Evolutionary conservation across 2,888 invertebrate genomes (phyloP).

Genomic region (Pterostichus niger): DNA sequence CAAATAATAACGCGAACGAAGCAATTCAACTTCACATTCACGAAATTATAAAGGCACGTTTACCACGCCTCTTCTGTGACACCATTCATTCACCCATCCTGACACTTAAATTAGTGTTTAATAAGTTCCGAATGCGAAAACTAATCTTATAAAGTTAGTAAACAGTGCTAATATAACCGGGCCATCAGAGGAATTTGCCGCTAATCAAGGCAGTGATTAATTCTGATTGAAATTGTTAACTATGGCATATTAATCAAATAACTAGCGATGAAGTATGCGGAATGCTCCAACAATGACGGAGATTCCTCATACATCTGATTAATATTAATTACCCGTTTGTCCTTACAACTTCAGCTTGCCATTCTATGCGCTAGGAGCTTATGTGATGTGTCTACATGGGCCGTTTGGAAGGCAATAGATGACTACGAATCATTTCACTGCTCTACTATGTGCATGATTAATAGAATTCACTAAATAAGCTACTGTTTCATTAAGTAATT

Average conservation of each 20-base stretch:
- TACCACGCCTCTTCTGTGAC: not conserved
- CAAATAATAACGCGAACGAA: slow-evolving; percentile 15
- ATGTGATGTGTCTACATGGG: not conserved
- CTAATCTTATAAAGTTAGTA: slow-evolving; percentile 45
- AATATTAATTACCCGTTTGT: slow-evolving; percentile 49
- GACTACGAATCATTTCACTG: slow-evolving; percentile 12
- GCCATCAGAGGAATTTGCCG: slow-evolving; percentile 36
- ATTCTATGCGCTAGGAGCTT: not conserved
- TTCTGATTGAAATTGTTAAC: slow-evolving; percentile 63
- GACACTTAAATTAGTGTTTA: slow-evolving; percentile 38
- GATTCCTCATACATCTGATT: slow-evolving; percentile 52
- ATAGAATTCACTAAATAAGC: not conserved
- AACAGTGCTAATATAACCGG: slow-evolving; percentile 44
- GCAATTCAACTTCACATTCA: not conserved
- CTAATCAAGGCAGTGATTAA: slow-evolving; percentile 53
- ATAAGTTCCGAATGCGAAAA: slow-evolving; percentile 39
- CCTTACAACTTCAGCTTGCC: slow-evolving; percentile 18
- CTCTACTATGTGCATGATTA: not conserved
- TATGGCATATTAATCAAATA: slow-evolving; percentile 58
- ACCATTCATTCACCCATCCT: slow-evolving; percentile 17
- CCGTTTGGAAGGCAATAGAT: not conserved
- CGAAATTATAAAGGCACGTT: not conserved
- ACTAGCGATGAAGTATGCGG: slow-evolving; percentile 53
- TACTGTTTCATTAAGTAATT: not conserved
- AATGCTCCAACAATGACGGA: slow-evolving; percentile 33